phyloP scores from a whole-genome alignment of 2,888 invertebrate genomes.

The Eulithis prunata region DNA sequence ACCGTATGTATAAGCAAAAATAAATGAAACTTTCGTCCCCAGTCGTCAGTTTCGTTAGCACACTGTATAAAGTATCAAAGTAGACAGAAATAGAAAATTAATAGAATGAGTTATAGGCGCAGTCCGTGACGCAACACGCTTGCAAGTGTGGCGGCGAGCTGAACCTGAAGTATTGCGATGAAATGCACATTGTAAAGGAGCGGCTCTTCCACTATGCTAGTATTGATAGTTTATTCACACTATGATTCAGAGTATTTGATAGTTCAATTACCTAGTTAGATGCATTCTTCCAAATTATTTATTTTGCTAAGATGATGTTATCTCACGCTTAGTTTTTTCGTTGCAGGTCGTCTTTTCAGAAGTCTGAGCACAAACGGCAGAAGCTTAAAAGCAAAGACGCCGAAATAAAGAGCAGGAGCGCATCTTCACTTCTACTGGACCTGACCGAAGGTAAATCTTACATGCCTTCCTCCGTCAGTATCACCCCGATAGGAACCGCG shows the following conservation, averaged over 20 bases:
- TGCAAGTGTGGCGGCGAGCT: constrained; percentile 4
- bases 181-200: constrained; percentile 3
- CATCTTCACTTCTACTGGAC: constrained; percentile 78
- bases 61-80: too few relatives aligned
- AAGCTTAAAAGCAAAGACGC: constrained; percentile 85
- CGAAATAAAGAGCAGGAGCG: constrained; percentile 73
- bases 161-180: background rate
- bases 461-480: constrained; percentile 82
- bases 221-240: constrained; percentile 16
- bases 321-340: constrained; percentile 42
- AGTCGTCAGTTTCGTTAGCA: too few relatives aligned
- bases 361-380: constrained; percentile 84
- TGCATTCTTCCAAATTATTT: background rate
- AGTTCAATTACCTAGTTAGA: too few relatives aligned
- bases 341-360: constrained; percentile 83
- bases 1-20: too few relatives aligned
- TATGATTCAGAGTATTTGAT: background rate
- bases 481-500: constrained; percentile 81
- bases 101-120: constrained; percentile 15
- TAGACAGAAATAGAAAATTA: background rate
- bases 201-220: constrained; percentile 18
- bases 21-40: too few relatives aligned
- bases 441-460: constrained; percentile 83
- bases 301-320: background rate
- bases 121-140: constrained; percentile 5